Evolutionary conservation across 2,888 invertebrate genomes (phyloP), one percentile per base, ranked within the genome.

Genomic region (Synanthedon andrenaeformis): DNA sequence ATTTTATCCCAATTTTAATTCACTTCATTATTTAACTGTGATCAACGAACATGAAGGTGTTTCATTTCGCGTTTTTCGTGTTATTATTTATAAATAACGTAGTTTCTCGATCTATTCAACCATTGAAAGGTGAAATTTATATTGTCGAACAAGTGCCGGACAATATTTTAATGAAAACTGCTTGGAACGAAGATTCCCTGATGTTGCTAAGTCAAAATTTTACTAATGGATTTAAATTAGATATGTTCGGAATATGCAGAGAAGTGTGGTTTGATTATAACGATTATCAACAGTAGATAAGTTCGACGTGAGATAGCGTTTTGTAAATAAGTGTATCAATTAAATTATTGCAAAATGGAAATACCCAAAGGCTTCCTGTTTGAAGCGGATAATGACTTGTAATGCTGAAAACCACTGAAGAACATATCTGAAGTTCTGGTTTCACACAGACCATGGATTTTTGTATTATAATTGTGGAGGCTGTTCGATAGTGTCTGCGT

Each of bases 221-320:
- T 51, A 72, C 73, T 0, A 63, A 67, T 2, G 83, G 82, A 14
- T 68, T 59, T 13, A 58, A 68, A 55, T 51, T 64, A 60, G 84
- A 82, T 54, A 48, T 69, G 13, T 57, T 62, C 1, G 78, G 79
- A 12, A 59, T 64, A 28, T 84, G 84, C 54, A 74, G 84, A 17
- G 79, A 82, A 60, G 80, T 84, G 55, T 85, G 83, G 81, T 78
- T 66, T 54, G 72, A 71, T 42, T 67, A 71, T 48, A 28, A 52
- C 41, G 14, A 41, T 14, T 49, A 49, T 49, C 49, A 23, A 49
- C 49, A 49, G 49, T 49, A 17, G 14, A 14, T 23, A 45, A 13
- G 45, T 45, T 13, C 14, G 12, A 13, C 5, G 14, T 45, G 13
- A 11, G 4, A 45, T 45, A 3, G 8, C 8, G 5, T 13, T 45